These are phyloP conservation scores for Tyrophagus putrescentiae DNA, from an alignment of 1,140 invertebrate species.

Conservation along the genomic window DNA sequence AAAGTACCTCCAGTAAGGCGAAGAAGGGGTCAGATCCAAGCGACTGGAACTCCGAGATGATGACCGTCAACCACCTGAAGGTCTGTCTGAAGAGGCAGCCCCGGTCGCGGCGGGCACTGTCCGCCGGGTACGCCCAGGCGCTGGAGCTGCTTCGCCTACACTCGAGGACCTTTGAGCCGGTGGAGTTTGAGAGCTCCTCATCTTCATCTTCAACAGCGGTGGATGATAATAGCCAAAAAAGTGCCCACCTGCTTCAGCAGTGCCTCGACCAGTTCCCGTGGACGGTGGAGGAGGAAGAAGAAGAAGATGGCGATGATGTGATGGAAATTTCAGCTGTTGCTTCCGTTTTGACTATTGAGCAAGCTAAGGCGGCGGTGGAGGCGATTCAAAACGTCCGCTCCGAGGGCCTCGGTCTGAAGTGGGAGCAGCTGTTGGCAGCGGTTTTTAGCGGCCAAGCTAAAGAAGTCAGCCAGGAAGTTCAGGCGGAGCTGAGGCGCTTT, in stretches of 20 bases:
- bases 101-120: neutral
- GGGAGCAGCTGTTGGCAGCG: neutral
- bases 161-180: neutral
- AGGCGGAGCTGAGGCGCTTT: neutral
- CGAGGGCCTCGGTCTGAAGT: conserved; percentile 5
- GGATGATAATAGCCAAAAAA: neutral
- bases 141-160: neutral
- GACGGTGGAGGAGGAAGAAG: too few species aligned
- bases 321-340: too few species aligned
- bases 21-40: too few species aligned
- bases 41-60: neutral
- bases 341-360: neutral
- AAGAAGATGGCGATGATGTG: neutral
- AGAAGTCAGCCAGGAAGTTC: neutral
- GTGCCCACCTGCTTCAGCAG: neutral
- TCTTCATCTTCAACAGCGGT: too few species aligned
- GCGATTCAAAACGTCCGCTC: neutral
- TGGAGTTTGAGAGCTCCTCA: neutral
- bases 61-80: neutral
- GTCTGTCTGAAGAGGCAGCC: neutral
- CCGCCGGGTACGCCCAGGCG: neutral
- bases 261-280: too few species aligned
- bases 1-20: too few species aligned
- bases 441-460: neutral
- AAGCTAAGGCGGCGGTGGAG: neutral